Percentiles rank a stretch among this genome's conserved stretches.
Evolutionary conservation across 2,888 invertebrate genomes (phyloP).

Genomic region (Heteropelma amictum): DNA sequence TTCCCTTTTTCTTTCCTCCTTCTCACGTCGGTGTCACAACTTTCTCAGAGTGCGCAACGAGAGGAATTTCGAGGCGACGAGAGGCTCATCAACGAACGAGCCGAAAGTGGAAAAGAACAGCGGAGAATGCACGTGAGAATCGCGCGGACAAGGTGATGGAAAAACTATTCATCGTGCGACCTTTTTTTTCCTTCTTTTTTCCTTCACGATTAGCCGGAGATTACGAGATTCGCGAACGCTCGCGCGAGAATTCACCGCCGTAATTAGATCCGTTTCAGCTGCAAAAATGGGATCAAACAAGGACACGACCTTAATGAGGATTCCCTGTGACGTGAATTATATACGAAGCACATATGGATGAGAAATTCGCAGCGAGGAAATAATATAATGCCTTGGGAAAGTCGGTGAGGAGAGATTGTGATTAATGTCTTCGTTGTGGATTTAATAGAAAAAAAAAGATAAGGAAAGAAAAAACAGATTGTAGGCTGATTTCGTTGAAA

Average conservation of each 20-base stretch:
- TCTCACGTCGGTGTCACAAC: slow-evolving; percentile 26
- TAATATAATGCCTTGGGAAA: slow-evolving; percentile 25
- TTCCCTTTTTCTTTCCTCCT: neutral
- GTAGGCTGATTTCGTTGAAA: no score
- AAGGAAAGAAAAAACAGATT: no score
- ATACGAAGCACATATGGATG: neutral
- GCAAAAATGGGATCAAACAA: slow-evolving; percentile 69
- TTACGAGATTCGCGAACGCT: slow-evolving; percentile 49
- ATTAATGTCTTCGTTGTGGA: neutral
- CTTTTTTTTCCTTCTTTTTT: slow-evolving; percentile 25
- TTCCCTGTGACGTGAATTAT: slow-evolving; percentile 41
- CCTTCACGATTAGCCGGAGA: slow-evolving; percentile 46
- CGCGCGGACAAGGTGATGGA: slow-evolving; percentile 64
- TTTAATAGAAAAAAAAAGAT: slow-evolving; percentile 14
- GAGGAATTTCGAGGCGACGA: slow-evolving; percentile 10
- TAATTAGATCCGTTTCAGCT: slow-evolving; percentile 71
- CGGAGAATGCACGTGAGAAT: slow-evolving; percentile 44
- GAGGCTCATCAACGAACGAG: neutral
- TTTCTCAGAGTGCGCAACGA: slow-evolving; percentile 21
- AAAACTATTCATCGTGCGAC: slow-evolving; percentile 65
- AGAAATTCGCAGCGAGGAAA: slow-evolving; percentile 18
- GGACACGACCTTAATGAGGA: slow-evolving; percentile 73
- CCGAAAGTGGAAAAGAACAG: slow-evolving; percentile 25
- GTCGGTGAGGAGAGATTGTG: neutral
- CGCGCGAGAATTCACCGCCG: slow-evolving; percentile 60